Base-by-base conservation (phyloP, 2,113 vertebrate genomes). In the Origma solitaria region DNA sequence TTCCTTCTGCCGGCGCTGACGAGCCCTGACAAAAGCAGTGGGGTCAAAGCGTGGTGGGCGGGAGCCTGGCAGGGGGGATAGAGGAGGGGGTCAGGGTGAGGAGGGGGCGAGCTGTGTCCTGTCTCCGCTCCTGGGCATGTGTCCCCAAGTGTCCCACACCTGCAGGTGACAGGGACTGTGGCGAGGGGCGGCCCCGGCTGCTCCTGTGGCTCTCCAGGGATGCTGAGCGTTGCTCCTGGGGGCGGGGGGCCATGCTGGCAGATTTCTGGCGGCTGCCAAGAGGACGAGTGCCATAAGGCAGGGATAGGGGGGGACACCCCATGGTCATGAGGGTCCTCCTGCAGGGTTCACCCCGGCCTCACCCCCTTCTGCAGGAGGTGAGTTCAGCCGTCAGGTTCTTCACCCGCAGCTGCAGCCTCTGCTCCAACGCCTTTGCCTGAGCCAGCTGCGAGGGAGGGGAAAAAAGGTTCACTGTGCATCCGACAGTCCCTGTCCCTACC, bases 21-120 rank as follows among this genome's bases (percentile, higher is more conserved):
- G 97, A 92, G 98, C 98, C 90, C 98, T 98, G 88, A 99, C 98
- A 69, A 98, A 99, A 24, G 98, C 98, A 2, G 99, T 99, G 50
- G 99, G 99, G 92, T 99, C 98, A 30, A 99, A 99, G 50, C 98
- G 98, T 18, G 98, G 71, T 4, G 38, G 64, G 35, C 25, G 49
- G 15, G 80, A 70, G 64, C 71, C 88, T 90, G 56, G 35, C 10
- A 25, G 19, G 20, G 15, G 22, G 47, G 16, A 49, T 22, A 77
- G 25, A 83, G 47, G 21, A 77, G 15, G 17, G 22, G 30, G 30
- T 69, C 40, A 42, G 35, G 18, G 42, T 37, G 31, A 70, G 64
- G 27, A 35, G 5, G 5, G 18, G 13, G 19, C 16, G 54, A 90
- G 31, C 56, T 1, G 0, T 54, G 54, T 33, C 54, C 40, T 15